Evolutionary conservation across 2,113 vertebrate genomes (phyloP).

Genomic region (Ammospiza nelsoni): DNA sequence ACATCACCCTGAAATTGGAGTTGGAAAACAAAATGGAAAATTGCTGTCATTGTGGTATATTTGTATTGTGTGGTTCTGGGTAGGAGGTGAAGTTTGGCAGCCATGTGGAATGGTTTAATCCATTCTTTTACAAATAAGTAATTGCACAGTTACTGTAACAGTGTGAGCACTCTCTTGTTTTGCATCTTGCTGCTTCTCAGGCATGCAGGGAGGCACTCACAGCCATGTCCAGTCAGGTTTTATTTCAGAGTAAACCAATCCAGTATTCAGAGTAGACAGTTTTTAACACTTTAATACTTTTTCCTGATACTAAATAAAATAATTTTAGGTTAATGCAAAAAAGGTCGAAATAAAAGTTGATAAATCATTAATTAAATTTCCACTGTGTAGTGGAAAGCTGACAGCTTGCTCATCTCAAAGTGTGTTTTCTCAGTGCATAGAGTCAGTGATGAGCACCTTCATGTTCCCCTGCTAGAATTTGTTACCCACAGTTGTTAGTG

Average conservation of each 20-base stretch:
- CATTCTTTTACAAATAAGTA: not conserved
- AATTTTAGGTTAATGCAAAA: not conserved
- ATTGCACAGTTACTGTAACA: not conserved
- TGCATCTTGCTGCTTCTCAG: not conserved
- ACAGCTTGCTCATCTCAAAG: not conserved
- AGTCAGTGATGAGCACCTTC: not conserved
- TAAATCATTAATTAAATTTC: not conserved
- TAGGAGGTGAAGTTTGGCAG: not conserved
- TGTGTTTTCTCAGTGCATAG: not conserved
- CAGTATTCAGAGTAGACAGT: not conserved
- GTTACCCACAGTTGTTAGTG: not conserved
- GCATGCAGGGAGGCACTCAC: not conserved
- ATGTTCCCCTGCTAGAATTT: not conserved
- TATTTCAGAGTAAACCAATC: not conserved
- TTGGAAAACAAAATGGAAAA: not conserved
- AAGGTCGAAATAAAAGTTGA: not conserved
- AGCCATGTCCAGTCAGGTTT: not conserved
- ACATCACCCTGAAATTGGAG: not conserved
- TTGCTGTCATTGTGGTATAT: not conserved
- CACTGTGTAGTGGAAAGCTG: not conserved
- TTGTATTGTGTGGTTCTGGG: not conserved
- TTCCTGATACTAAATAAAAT: not conserved
- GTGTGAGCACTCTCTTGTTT: not conserved
- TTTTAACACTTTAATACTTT: not conserved
- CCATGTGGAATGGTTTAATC: not conserved